Evolutionary conservation across 1,140 invertebrate genomes (phyloP), one percentile per base, ranked within the genome.

Genomic region (Palaemon carinicauda): DNA sequence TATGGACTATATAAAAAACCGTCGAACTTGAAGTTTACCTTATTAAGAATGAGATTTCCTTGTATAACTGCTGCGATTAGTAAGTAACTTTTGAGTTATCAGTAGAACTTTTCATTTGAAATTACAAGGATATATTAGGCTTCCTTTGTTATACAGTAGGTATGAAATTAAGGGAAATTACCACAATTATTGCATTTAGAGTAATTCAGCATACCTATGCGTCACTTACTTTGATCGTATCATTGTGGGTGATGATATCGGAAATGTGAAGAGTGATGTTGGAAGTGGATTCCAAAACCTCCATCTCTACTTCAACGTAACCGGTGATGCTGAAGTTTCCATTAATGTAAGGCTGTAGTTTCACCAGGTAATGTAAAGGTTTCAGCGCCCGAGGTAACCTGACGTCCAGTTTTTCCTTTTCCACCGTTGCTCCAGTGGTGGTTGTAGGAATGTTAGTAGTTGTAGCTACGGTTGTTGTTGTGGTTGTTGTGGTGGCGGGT

Each of bases 281-380:
- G 51, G 56, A 50, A 5, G 88, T 88, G 3, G 88, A 7, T 50
- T 87, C 84, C 80, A 87, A 41, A 12, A 83, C 89, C 41, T 69
- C 60, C 54, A 88, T 78, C 33, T 88, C 81, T 29, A 88, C 82
- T 31, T 80, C 78, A 74, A 94, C 93, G 27, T 91, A 91, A 19
- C 95, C 95, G 21, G 91, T 90, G 90, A 94, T 95, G 33, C 91
- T 92, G 88, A 94, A 94, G 84, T 93, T 93, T 15, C 92, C 88
- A 75, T 77, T 89, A 19, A 94, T 92, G 77, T 96, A 93, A 88
- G 95, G 95, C 0, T 96, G 96, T 33, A 94, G 93, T 52, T 96
- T 90, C 88, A 93, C 93, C 1, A 96, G 90, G 78, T 94, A 93
- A 89, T 97, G 96, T 4, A 93, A 41, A 10, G 88, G 88, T 71